phyloP scores from a whole-genome alignment of 2,888 invertebrate genomes.

The Yponomeuta malinellus region DNA sequence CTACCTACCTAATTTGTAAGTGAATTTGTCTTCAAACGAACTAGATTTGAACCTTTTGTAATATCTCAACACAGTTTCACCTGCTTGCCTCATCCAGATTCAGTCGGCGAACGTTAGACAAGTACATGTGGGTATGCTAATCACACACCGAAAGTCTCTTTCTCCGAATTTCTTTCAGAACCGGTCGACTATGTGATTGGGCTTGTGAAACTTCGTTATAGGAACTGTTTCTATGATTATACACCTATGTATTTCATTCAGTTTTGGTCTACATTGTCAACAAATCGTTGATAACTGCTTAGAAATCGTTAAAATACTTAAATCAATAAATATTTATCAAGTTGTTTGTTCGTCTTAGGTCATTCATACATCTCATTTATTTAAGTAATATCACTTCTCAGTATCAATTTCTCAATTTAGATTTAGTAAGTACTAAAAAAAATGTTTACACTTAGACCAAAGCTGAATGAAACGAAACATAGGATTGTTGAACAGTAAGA shows the following conservation, averaged over 20 bases:
- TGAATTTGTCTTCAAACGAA: not conserved
- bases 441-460: no score
- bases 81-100: constrained; percentile 56
- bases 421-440: no score
- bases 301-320: no score
- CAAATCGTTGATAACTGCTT: no score
- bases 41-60: not conserved
- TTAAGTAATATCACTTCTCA: no score
- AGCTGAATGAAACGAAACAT: no score
- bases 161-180: constrained; percentile 3
- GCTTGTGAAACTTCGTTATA: not conserved
- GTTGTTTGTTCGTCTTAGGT: not conserved
- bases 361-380: no score
- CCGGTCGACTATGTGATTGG: not conserved
- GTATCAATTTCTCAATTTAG: no score
- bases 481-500: no score
- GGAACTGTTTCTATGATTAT: not conserved
- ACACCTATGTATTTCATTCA: not conserved
- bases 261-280: not conserved
- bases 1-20: no score
- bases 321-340: not conserved
- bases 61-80: not conserved
- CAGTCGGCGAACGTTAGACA: constrained; percentile 25
- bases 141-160: not conserved
- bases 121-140: constrained; percentile 9